phyloP scores from a whole-genome alignment of 2,888 invertebrate species.

The Drosophila nr. perissopoda region DNA sequence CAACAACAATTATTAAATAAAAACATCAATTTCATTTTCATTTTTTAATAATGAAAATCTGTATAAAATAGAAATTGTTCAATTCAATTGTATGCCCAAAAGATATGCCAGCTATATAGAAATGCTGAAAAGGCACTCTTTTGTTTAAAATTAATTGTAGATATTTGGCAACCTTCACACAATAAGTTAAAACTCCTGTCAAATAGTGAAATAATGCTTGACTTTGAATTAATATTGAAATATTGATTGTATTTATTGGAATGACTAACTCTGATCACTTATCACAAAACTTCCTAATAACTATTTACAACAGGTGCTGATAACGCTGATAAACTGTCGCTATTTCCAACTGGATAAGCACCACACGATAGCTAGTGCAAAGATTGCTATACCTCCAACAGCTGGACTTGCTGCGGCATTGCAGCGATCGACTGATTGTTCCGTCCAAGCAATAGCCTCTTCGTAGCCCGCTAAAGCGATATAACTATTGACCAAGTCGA shows the following conservation, averaged over 20 bases:
- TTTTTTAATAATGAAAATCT: background rate
- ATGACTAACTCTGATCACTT: background rate
- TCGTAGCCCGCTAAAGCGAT: slow-evolving; percentile 11
- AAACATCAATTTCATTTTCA: background rate
- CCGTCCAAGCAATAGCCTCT: slow-evolving; percentile 50
- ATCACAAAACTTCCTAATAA: background rate
- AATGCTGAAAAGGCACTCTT: background rate
- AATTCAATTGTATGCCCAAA: background rate
- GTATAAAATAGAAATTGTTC: background rate
- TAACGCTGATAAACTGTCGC: background rate
- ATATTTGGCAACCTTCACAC: background rate
- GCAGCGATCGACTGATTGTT: slow-evolving; percentile 50
- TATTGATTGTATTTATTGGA: background rate
- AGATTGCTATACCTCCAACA: background rate
- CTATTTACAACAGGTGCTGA: background rate
- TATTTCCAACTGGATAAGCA: background rate
- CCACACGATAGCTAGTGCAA: slow-evolving; percentile 7
- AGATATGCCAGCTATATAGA: background rate
- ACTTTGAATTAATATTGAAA: background rate
- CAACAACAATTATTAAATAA: background rate
- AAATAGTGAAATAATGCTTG: background rate
- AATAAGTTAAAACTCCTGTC: background rate
- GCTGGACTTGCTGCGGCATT: slow-evolving; percentile 28
- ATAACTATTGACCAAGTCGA: background rate
- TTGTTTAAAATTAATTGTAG: background rate